Evolutionary conservation across 2,888 invertebrate species (phyloP), one percentile per base, ranked within the genome.

Genomic region (Pollenia griseotomentosa): DNA sequence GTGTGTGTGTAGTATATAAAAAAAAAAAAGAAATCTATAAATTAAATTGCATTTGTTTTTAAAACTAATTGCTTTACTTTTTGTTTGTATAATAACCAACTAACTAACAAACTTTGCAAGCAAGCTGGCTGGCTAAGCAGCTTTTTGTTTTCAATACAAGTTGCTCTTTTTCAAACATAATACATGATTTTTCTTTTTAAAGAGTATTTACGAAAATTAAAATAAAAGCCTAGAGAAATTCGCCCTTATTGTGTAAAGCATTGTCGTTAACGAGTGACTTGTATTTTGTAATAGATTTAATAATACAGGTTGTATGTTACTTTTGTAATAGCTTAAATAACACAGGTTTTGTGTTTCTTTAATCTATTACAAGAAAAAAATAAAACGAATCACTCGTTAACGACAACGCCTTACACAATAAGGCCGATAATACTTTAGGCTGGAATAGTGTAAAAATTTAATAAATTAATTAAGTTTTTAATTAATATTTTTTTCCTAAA

Each of bases 71-170:
- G n/a, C 48, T 46, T 63, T 66, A 40, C 57, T 23, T 53, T n/a
- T 71, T 51, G 66, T 59, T 82, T 71, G 19, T 63, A 57, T 65
- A 66, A 42, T 70, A 75, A 86, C 75, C 79, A 80, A 83, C 83
- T 74, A 71, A 66, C 84, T 77, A 86, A 86, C 86, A 86, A 86
- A 86, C 73, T 81, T 83, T 75, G 83, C 86, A 83, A 86, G 86
- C 65, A 73, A 83, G 71, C 80, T 73, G 68, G 71, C 80, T 73
- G 68, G 59, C 51, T 78, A 66, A 42, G 7, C 48, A 79, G 71
- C 57, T 57, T 71, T 9, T 48, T 7, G 42, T 53, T 42, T 57
- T n/a, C n/a, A 12, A 23, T 19, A 23, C 57, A 74, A n/a, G 7
- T 33, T 73, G 42, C 42, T 63, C 44, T n/a, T 66, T 74, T 51